Conservation (phyloP, 2,113 vertebrate genomes). For the Tragelaphus imberbis region DNA sequence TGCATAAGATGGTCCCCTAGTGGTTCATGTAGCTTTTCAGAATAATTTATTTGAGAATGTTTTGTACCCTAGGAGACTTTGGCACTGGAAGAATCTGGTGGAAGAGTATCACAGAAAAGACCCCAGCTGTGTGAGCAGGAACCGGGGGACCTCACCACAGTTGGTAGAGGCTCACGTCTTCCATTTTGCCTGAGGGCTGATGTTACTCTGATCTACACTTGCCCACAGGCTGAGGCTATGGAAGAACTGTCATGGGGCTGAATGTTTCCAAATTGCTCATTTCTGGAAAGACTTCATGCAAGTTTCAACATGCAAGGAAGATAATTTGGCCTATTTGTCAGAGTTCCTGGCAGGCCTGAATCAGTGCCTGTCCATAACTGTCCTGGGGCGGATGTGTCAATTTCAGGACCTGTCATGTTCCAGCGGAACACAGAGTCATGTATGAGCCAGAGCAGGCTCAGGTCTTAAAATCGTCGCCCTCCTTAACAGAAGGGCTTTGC, state of each 20-base stretch:
- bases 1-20: background rate
- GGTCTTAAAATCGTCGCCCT: background rate
- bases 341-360: constrained; percentile 8
- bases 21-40: background rate
- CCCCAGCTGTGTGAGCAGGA: background rate
- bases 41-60: background rate
- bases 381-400: background rate
- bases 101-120: background rate
- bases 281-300: constrained; percentile 33
- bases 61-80: background rate
- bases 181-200: background rate
- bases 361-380: background rate
- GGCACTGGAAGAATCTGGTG: background rate
- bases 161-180: background rate
- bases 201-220: background rate
- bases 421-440: background rate
- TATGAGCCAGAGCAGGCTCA: background rate
- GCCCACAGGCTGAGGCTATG: background rate
- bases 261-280: constrained; percentile 32
- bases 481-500: background rate
- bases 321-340: constrained; percentile 41
- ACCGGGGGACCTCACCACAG: background rate
- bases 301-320: constrained; percentile 34
- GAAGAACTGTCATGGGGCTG: background rate
- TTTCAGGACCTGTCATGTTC: constrained; percentile 39